Base-by-base conservation (phyloP, 2,113 vertebrate species). In the Macquaria australasica region DNA sequence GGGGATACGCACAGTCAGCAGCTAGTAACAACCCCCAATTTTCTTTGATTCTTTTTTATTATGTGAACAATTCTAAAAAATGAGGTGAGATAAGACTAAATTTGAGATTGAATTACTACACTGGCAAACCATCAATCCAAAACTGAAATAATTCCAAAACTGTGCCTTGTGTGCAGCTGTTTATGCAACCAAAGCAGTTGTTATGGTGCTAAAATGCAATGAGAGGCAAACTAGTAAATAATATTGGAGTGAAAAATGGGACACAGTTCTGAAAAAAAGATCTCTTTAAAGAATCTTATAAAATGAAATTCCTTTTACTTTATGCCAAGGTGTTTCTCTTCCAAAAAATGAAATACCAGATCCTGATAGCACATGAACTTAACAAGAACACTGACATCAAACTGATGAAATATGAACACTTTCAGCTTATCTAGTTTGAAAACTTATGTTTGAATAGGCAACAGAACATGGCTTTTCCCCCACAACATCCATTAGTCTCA, bases 381-480 rank as follows among this genome's bases (percentile, higher is more conserved):
- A 85, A 81, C 67, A 62, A 85, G 64, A 90, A 56, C 60, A 7
- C 78, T 31, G 73, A 90, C 81, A 79, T 81, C 73, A 79, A 75
- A 56, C 66, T 9, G 31, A 80, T 89, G 71, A 91, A 90, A 91
- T 82, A 85, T 73, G 88, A 90, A 82, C 55, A 72, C 67, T 64
- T 74, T 4, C 41, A 55, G 79, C 83, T 82, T 84, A 92, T 91
- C 90, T 66, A 55, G 76, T 87, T 73, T 75, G 66, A 86, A 77
- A 83, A 78, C 71, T 50, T 39, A 72, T 90, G 87, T 89, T 91
- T 88, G 76, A 56, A 86, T 77, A 84, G 68, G 81, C 89, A 89
- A 73, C 69, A 73, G 34, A 82, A 89, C 60, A 68, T 23, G 48
- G n/a, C 28, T 64, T 60, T 45, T 60, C 51, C 21, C 18, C 28